Conservation (phyloP, 2,888 invertebrate genomes). For the Callyntrura sp. region DNA sequence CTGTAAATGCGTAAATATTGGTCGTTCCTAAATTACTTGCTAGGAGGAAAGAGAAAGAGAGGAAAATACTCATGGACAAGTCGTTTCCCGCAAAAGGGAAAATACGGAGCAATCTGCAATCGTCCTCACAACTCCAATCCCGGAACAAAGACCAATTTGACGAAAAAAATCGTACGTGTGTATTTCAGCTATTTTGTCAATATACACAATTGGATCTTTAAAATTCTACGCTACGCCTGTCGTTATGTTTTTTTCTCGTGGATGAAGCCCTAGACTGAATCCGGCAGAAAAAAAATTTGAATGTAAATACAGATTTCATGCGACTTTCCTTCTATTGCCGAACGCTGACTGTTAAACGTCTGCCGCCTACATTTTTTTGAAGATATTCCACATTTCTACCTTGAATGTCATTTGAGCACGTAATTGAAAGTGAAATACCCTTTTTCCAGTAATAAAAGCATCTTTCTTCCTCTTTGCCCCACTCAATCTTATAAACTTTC, state of each 20-base stretch:
- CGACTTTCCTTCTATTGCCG: too few relatives aligned
- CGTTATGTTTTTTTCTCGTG: neutral
- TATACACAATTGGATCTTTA: neutral
- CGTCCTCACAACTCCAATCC: too few relatives aligned
- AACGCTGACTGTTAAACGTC: too few relatives aligned
- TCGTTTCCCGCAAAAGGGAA: too few relatives aligned
- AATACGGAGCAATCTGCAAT: too few relatives aligned
- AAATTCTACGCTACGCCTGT: neutral
- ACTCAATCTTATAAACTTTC: conserved; percentile 55
- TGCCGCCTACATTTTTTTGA: neutral
- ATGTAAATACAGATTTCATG: conserved; percentile 36
- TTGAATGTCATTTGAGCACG: conserved; percentile 3
- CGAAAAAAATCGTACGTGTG: neutral
- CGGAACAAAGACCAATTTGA: neutral
- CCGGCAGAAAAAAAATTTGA: conserved; percentile 9
- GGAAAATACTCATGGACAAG: neutral
- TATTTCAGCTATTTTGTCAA: neutral
- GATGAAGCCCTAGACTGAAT: conserved; percentile 10
- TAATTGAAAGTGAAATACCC: conserved; percentile 61
- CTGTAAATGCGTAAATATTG: neutral
- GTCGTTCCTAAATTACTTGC: too few relatives aligned
- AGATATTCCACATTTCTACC: conserved; percentile 19
- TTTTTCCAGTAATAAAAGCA: conserved; percentile 46
- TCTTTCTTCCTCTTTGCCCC: too few relatives aligned
- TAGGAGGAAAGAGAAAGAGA: neutral